Base-by-base conservation (phyloP, 2,113 vertebrate species). In the Sturnus vulgaris region DNA sequence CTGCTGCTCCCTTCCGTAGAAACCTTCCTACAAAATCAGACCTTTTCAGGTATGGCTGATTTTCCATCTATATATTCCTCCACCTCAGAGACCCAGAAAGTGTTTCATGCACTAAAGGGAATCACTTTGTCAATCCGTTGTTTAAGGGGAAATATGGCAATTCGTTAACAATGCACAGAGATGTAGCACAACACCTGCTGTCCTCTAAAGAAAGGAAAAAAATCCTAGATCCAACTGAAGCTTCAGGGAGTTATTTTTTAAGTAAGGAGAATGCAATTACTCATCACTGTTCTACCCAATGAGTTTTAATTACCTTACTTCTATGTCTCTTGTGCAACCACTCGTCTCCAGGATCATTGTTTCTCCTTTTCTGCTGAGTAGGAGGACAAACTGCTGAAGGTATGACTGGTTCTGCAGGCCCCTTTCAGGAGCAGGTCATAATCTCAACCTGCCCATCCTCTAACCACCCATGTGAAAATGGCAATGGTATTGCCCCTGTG, bases 241-340 rank as follows among this genome's bases (percentile, higher is more conserved):
- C 95, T 95, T 93, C 88, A 89, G 92, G 92, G 92, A 97, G 6
- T 70, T 92, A 47, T 66, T 95, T 96, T 92, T 90, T 93, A 84
- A 86, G 56, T 86, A 75, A 64, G 60, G 65, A 84, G 83, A 94
- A 86, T 60, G 49, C 60, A 97, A 97, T 97, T 96, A 97, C 56
- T 93, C 92, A 97, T 94, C 88, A 91, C 68, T 93, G 91, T 94
- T 97, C 88, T 92, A 95, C 86, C 35, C 86, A 82, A 71, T 79
- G 91, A 92, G 91, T 94, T 94, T 96, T 97, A 97, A 97, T 97
- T 97, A 97, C 95, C 57, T 92, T 86, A 10, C 60, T 93, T 96
- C 81, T 86, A 84, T 68, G 61, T 94, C 96, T 95, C 92, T 75
- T 92, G 94, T 82, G 95, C 66, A 83, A 88, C 68, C 92, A 44